Evolutionary conservation across 1,140 invertebrate genomes (phyloP), one percentile per base, ranked within the genome.

Genomic region (Melipona quadrifasciata): DNA sequence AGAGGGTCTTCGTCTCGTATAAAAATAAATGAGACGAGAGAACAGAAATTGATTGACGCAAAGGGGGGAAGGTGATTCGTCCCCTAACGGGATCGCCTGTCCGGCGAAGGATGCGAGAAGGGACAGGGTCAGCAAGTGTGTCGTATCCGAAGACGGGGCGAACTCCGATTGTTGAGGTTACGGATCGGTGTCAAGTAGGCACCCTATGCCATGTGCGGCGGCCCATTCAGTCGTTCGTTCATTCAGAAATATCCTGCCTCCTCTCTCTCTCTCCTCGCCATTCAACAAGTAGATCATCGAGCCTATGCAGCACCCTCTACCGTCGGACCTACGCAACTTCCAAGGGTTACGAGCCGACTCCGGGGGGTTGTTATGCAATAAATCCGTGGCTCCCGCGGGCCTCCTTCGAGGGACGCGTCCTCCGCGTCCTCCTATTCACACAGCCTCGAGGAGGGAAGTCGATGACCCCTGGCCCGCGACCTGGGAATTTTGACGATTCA

Each of bases 231-330:
- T 89, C 90, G 90, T 90, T 90, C 90, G 89, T 90, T 90, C 90
- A 90, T 90, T 90, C 90, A 90, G 89, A 90, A 90, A 90, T 90
- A 90, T 90, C 90, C 90, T 90, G 84, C 79, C 86, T 81, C 80
- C 82, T 87, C 72, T 74, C 72, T 39, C 67, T 74, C 82, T 83
- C 80, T 89, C 76, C 76, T 82, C 89, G 89, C 90, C 89, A 90
- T 90, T 90, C 90, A 90, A 90, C 90, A 90, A 90, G 90, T 90
- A 90, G 90, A 90, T 90, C 90, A 90, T 90, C 90, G 90, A 90
- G 90, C 90, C 90, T 90, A 90, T 90, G 87, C 90, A 84, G 89
- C 89, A 87, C 89, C 90, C 89, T 87, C 90, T 88, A 86, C 86
- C 89, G 89, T 86, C 89, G 86, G 89, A 90, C 89, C 90, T 90